A percentile compares a stretch with the other conserved stretches of the same genome.
Conservation (phyloP, 2,113 vertebrate genomes). For the Stegostoma tigrinum region DNA sequence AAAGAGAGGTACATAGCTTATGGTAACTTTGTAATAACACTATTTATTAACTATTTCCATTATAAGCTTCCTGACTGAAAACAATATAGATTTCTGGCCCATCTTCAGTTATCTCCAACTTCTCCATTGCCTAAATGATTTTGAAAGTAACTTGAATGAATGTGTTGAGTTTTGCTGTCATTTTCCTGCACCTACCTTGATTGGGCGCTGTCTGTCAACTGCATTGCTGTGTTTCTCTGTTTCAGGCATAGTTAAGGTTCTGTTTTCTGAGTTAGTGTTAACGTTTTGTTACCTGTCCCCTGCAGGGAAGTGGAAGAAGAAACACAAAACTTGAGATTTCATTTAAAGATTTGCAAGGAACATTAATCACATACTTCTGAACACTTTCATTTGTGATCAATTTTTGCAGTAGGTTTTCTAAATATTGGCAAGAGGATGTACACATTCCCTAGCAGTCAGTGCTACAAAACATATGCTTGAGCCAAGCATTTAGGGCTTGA, state of each 20-base stretch:
- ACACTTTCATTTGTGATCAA: neutral
- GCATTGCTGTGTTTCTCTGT: neutral
- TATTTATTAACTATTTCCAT: neutral
- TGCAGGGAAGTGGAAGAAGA: neutral
- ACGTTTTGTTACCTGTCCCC: neutral
- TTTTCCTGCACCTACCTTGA: neutral
- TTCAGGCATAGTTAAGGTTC: neutral
- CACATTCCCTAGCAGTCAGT: neutral
- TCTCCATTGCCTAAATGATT: neutral
- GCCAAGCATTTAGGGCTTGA: neutral
- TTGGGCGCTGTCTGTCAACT: neutral
- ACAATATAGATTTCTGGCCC: neutral
- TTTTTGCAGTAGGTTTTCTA: neutral
- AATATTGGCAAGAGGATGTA: neutral
- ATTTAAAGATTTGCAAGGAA: neutral
- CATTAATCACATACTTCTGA: neutral
- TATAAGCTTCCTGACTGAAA: neutral
- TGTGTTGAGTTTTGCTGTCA: neutral
- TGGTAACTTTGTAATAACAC: neutral
- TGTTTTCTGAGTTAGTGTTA: neutral
- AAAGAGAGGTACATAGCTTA: neutral
- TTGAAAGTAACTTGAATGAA: neutral
- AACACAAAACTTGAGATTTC: neutral
- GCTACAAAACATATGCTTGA: neutral
- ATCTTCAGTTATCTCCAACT: neutral